phyloP scores from a whole-genome alignment of 2,888 invertebrate genomes.

The Catocala nupta region DNA sequence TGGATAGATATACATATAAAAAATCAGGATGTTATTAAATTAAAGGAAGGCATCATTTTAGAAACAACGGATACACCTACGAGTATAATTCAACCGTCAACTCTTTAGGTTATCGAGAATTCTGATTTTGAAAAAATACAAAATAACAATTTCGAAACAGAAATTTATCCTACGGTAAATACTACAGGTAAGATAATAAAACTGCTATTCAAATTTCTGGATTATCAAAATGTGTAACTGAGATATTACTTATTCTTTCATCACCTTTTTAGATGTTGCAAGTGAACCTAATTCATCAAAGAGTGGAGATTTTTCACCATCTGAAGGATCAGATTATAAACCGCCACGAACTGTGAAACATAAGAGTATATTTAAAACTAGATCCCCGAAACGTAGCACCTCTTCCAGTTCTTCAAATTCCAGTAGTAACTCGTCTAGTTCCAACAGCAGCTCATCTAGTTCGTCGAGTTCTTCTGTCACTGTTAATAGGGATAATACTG shows the following conservation, averaged over 20 bases:
- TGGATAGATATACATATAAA: slow-evolving; percentile 14
- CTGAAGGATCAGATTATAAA: slow-evolving; percentile 29
- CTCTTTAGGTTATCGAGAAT: slow-evolving; percentile 20
- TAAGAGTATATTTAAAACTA: slow-evolving; percentile 25
- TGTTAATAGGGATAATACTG: slow-evolving; percentile 15
- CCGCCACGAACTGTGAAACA: slow-evolving; percentile 27
- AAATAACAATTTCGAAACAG: slow-evolving; percentile 24
- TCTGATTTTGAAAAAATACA: slow-evolving; percentile 23
- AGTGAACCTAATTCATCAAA: slow-evolving; percentile 21
- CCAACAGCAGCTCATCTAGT: slow-evolving; percentile 28
- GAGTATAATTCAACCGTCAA: slow-evolving; percentile 2
- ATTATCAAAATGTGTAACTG: background rate
- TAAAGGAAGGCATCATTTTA: slow-evolving; percentile 16
- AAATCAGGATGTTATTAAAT: slow-evolving; percentile 14
- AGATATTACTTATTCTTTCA: too few relatives aligned
- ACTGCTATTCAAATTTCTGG: slow-evolving; percentile 20
- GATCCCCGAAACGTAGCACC: slow-evolving; percentile 24
- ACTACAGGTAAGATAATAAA: slow-evolving; percentile 27
- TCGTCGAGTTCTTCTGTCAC: slow-evolving; percentile 22
- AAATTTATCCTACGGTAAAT: slow-evolving; percentile 19
- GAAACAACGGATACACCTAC: slow-evolving; percentile 18
- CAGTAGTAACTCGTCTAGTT: slow-evolving; percentile 19
- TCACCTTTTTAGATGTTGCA: slow-evolving; percentile 21
- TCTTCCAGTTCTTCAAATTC: slow-evolving; percentile 23
- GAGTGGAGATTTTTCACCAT: too few relatives aligned